Evolutionary conservation across 2,888 invertebrate species (phyloP).

Genomic region (Deroplatys truncata): DNA sequence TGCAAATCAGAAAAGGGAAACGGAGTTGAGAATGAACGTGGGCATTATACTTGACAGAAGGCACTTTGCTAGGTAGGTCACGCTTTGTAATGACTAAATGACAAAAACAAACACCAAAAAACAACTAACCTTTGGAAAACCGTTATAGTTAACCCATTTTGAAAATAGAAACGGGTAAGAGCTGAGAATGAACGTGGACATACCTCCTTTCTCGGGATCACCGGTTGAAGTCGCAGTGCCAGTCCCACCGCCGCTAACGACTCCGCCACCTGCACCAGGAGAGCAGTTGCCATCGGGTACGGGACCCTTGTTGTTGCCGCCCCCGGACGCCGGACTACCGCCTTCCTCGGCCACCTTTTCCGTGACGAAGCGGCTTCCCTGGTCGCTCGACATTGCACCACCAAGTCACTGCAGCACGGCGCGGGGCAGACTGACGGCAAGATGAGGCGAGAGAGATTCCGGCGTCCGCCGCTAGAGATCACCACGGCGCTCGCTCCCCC

Average conservation of each 20-base stretch:
- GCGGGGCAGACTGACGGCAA: background rate
- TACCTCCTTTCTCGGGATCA: background rate
- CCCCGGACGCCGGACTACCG: background rate
- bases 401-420: background rate
- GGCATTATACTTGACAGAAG: no score
- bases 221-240: background rate
- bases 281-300: background rate
- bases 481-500: background rate
- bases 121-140: no score
- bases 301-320: background rate
- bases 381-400: background rate
- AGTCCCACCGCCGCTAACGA: background rate
- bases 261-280: background rate
- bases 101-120: no score
- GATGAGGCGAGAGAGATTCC: background rate
- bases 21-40: no score
- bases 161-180: no score
- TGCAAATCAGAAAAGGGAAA: no score
- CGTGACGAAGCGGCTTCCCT: background rate
- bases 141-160: no score
- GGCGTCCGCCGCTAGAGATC: background rate
- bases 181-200: background rate
- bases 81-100: no score
- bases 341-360: background rate
- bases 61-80: no score